Conservation (phyloP, 2,113 vertebrate genomes). For the Lepisosteus oculatus region DNA sequence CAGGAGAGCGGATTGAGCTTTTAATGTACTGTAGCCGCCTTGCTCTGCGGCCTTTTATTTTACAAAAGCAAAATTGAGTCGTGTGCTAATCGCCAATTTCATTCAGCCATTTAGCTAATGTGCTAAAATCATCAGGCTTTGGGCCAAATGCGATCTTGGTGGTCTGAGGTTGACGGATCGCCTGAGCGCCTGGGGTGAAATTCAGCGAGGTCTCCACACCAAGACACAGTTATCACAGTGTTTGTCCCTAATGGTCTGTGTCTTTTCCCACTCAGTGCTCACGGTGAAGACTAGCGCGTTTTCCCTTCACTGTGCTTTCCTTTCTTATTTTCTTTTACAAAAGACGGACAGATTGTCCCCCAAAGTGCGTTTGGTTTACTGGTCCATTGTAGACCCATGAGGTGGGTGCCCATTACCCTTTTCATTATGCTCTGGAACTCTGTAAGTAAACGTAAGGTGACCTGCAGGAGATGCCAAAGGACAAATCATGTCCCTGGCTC, state of each 20-base stretch:
- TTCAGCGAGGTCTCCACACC: conserved; percentile 3
- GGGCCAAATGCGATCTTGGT: not conserved
- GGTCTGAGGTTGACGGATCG: not conserved
- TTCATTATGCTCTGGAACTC: no score
- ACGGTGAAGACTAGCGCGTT: not conserved
- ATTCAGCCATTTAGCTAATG: not conserved
- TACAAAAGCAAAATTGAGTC: not conserved
- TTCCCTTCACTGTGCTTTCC: no score
- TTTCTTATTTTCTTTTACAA: no score
- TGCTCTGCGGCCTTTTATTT: not conserved
- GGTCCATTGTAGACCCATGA: no score
- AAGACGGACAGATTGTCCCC: no score
- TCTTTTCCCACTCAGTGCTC: not conserved
- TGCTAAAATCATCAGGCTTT: not conserved
- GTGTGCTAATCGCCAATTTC: not conserved
- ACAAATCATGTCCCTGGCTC: no score
- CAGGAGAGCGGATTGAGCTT: no score
- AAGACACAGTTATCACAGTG: not conserved
- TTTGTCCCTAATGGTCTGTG: conserved; percentile 7
- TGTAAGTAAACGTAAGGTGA: no score
- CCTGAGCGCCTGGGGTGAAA: not conserved
- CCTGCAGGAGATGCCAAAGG: no score
- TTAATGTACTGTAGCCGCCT: no score
- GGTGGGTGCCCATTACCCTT: no score
- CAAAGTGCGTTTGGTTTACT: no score